phyloP scores from a whole-genome alignment of 1,140 invertebrate genomes.

The Bombus turneri region DNA sequence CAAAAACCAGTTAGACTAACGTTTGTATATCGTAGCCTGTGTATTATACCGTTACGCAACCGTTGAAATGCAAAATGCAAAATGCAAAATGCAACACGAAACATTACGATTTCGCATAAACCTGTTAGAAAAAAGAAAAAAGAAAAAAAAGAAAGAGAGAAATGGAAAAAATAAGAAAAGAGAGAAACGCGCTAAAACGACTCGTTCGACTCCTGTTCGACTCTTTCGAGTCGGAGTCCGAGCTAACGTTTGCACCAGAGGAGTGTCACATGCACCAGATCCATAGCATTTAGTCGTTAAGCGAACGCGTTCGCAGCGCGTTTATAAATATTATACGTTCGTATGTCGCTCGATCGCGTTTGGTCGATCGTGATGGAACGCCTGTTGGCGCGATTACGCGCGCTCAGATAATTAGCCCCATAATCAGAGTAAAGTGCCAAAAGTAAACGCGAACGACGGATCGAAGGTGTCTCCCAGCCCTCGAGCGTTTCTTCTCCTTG shows the following conservation, averaged over 20 bases:
- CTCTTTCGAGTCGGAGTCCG: not conserved
- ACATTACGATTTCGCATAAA: conserved; percentile 7
- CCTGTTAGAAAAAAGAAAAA: not conserved
- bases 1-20: conserved; percentile 53
- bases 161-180: not conserved
- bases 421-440: conserved; percentile 5
- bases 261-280: not conserved
- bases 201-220: not conserved
- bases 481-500: not conserved
- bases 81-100: conserved; percentile 12
- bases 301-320: not conserved
- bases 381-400: not conserved
- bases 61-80: conserved; percentile 14
- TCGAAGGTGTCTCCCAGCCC: not conserved
- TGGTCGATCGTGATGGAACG: not conserved
- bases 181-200: not conserved
- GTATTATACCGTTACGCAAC: conserved; percentile 20
- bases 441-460: conserved; percentile 9
- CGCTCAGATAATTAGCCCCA: not conserved
- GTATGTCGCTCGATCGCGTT: conserved; percentile 17
- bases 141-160: not conserved
- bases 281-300: not conserved
- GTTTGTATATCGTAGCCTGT: conserved; percentile 45
- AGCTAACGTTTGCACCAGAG: not conserved
- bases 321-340: conserved; percentile 8